A percentile compares a stretch with the other conserved stretches of the same genome.
Conservation (phyloP, 2,113 vertebrate genomes). For the Acinonyx jubatus region DNA sequence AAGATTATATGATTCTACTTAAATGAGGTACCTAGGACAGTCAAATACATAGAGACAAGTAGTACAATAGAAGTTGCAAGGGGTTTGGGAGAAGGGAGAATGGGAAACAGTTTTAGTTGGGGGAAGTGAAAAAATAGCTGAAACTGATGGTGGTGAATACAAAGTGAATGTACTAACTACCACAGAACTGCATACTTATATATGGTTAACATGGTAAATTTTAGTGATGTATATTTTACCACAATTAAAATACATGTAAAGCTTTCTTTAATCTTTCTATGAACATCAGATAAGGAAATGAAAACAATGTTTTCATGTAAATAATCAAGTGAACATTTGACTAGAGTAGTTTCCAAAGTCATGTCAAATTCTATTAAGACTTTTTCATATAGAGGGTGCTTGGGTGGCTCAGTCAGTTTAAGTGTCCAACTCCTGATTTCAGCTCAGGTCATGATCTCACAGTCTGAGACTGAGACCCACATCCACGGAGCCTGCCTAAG, state of each 20-base stretch:
- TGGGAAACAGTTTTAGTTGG: not conserved
- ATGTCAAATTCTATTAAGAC: conserved; percentile 7
- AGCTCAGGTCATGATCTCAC: no score
- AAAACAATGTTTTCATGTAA: not conserved
- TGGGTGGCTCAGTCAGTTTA: no score
- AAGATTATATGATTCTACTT: not conserved
- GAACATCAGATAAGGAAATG: conserved; percentile 16
- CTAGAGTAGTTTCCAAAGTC: not conserved
- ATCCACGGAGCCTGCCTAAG: no score
- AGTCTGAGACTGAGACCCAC: no score
- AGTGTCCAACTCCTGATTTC: no score
- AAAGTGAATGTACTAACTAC: not conserved
- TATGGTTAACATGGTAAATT: not conserved
- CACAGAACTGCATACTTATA: not conserved
- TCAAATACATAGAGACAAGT: not conserved
- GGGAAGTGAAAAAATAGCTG: not conserved
- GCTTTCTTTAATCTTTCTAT: not conserved
- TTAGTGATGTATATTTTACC: not conserved
- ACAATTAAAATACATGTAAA: not conserved
- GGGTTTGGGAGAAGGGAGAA: not conserved
- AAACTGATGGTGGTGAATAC: not conserved
- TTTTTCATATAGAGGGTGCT: not conserved
- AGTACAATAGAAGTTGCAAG: not conserved
- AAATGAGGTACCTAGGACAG: not conserved
- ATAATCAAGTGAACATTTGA: not conserved